Base-by-base conservation (phyloP, 2,888 invertebrate species). In the Cephus rjabovi region DNA sequence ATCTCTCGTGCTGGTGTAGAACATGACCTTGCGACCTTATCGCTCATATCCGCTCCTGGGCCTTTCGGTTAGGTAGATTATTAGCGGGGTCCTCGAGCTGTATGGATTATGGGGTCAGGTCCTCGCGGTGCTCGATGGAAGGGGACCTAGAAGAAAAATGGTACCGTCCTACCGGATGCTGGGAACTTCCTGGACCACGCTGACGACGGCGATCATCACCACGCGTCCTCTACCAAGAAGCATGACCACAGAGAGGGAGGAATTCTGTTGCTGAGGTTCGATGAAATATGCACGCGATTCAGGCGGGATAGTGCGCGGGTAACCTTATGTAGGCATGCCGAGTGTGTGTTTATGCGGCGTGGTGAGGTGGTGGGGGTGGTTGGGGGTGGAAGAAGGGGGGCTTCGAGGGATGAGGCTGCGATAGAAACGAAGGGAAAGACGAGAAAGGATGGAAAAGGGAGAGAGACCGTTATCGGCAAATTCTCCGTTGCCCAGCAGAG, bases 211-310 rank as follows among this genome's bases (percentile, higher is more conserved):
- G 56, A 56, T 56, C 23, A 9, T 56, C 23, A 15, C 15, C 23
- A 0, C 56, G 9, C 56, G 4, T 56, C 56, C 23, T 6, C 0
- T 15, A 15, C 40, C 15, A 6, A 40, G 15, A 15, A 4, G 40
- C 15, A 6, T 56, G 23, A 9, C 56, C 56, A 6, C 15, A 0
- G 56, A 56, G 56, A 23, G 56, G 56, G 56, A 56, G 56, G 23
- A 56, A 56, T 56, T 56, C 56, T 56, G 56, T 56, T 56, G 56
- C 56, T 9, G 56, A 15, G 56, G 56, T 56, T 56, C 87, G 88
- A 89, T 88, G 89, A 87, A 89, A 89, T 89, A 89, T 89, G 88
- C 88, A 87, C 88, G 86, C 85, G 89, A 89, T 89, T 83, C 86
- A 81, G 84, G 81, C 83, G 85, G 83, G 89, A 89, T 89, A 89